phyloP scores from a whole-genome alignment of 30 jellyfish, hydroid and myxozoan species.

The Nemopilema nomurai region DNA sequence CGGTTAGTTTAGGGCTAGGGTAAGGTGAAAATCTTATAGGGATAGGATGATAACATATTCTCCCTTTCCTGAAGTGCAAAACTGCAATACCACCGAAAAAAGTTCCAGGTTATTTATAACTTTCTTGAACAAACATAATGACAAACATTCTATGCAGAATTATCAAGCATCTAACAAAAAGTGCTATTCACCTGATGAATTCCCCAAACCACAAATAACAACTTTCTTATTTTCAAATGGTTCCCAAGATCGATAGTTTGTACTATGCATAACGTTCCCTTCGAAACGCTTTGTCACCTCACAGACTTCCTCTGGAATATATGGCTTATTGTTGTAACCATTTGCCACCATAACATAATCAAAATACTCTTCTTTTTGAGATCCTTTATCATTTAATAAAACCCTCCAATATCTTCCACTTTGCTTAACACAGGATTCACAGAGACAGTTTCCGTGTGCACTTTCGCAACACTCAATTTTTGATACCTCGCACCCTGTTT shows the following conservation, averaged over 20 bases:
- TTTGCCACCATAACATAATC: constrained; percentile 77
- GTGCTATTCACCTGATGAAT: constrained; percentile 95
- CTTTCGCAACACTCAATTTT: constrained; percentile 16
- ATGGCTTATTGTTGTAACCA: constrained; percentile 76
- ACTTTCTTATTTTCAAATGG: constrained; percentile 65
- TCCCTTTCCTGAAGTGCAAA: no score
- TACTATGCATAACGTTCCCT: constrained; percentile 78
- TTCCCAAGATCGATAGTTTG: constrained; percentile 61
- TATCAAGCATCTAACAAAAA: no score
- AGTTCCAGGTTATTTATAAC: no score
- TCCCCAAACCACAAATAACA: constrained; percentile 93
- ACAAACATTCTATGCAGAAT: no score
- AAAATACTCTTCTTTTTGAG: constrained; percentile 27
- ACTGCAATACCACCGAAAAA: no score
- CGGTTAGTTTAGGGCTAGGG: no score
- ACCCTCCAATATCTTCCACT: constrained; percentile 70
- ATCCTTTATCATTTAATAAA: constrained; percentile 12
- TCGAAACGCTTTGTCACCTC: constrained; percentile 47
- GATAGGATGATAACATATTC: no score
- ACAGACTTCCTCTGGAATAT: constrained; percentile 49
- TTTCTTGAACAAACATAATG: no score
- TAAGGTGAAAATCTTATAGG: no score
- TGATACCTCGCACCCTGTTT: constrained; percentile 48
- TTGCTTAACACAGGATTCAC: constrained; percentile 21
- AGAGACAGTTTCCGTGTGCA: constrained; percentile 14